Evolutionary conservation across 2,797 vertebrate species (phyloP).

Genomic region (Catharus ustulatus): DNA sequence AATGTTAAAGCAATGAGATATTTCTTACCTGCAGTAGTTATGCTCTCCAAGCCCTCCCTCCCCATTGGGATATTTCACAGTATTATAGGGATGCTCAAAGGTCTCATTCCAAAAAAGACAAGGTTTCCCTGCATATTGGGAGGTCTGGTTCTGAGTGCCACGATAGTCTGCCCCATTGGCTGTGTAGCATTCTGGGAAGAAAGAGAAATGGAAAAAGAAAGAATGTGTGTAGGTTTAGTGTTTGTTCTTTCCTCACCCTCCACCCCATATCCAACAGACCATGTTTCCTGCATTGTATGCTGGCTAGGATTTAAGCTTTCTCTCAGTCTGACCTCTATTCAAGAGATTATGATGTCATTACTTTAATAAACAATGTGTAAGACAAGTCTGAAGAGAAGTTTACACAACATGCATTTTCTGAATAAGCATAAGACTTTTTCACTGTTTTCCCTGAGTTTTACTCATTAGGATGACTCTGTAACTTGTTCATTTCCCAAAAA

Average conservation of each 20-base stretch:
- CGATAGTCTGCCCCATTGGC: conserved; percentile 95
- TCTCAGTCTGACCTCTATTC: background rate
- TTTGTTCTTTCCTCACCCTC: background rate
- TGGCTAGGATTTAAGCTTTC: background rate
- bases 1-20: background rate
- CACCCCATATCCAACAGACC: background rate
- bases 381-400: background rate
- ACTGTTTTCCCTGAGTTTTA: background rate
- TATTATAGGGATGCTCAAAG: conserved; percentile 96
- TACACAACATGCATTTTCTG: background rate
- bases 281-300: background rate
- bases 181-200: conserved; percentile 90
- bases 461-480: background rate
- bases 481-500: background rate
- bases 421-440: background rate
- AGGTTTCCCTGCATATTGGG: conserved; percentile 87
- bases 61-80: conserved; percentile 92
- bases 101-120: conserved; percentile 98
- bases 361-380: background rate
- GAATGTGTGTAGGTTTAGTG: background rate
- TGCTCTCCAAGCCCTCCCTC: conserved; percentile 94
- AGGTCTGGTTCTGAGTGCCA: conserved; percentile 92
- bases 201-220: conserved; percentile 45
- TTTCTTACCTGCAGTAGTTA: conserved; percentile 93
- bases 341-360: background rate